Conservation (phyloP, 2,113 vertebrate genomes). For the Gobio gobio region DNA sequence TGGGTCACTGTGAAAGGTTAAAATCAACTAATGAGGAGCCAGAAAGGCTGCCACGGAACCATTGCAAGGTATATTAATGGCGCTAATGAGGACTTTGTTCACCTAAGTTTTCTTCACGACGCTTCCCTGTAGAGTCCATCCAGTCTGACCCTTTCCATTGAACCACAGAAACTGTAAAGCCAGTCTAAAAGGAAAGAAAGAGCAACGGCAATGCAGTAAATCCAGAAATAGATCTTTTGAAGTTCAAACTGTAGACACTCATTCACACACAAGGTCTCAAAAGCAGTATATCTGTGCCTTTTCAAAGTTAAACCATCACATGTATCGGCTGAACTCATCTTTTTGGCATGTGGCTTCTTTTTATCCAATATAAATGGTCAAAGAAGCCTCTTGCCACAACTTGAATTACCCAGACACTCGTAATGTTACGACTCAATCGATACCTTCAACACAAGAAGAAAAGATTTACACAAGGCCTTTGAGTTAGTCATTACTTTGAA, state of each 20-base stretch:
- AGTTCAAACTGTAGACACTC: neutral
- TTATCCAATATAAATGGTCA: slow-evolving; percentile 5
- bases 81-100: slow-evolving; percentile 52
- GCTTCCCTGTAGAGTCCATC: slow-evolving; percentile 9
- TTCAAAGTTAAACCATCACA: neutral
- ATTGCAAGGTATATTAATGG: slow-evolving; percentile 15
- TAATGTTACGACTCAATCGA: slow-evolving; percentile 12
- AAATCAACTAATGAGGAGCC: slow-evolving; percentile 38
- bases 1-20: slow-evolving; percentile 47
- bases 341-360: slow-evolving; percentile 6
- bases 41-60: slow-evolving; percentile 35
- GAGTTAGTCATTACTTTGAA: slow-evolving; percentile 2
- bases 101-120: neutral
- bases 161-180: slow-evolving; percentile 12
- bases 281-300: neutral
- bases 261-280: neutral
- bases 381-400: neutral
- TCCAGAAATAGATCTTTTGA: neutral
- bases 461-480: neutral
- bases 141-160: slow-evolving; percentile 16
- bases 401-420: neutral
- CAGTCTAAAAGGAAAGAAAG: neutral
- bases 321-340: neutral
- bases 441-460: neutral
- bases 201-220: neutral